Evolutionary conservation across 2,888 invertebrate genomes (phyloP), one percentile per base, ranked within the genome.

Genomic region (Ennomos erosarius): DNA sequence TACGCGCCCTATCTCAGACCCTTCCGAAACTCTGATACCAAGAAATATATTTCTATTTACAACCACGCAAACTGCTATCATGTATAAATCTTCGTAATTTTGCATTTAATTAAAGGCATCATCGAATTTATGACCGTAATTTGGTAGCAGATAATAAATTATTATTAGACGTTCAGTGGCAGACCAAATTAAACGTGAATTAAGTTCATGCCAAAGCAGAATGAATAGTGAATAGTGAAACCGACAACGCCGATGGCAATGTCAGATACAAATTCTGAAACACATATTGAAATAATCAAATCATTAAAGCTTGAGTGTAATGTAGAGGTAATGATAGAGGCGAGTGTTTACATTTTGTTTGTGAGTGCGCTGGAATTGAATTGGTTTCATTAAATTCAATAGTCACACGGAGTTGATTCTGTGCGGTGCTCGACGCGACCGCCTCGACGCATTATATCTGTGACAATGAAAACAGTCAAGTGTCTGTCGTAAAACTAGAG

Each of bases 401-500:
- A 75, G 71, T 67, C 65, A 73, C 65, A 73, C 66, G 68, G 70
- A 69, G 69, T 71, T 68, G 73, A 78, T 76, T 75, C 66, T 74
- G 71, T 71, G 69, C 71, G 71, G 44, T 54, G 69, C 69, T 75
- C 61, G 71, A 68, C 60, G 62, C 69, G 75, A 73, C 78, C 73
- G 79, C 77, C 76, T 71, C 71, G 68, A 68, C 70, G 74, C 75
- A 81, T 78, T n/a, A 80, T 79, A 75, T 86, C 84, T 83, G 82
- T 83, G 82, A 88, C 88, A 86, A 86, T 85, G 81, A 82, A 85
- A 81, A 82, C 80, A 84, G 84, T 81, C 82, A 87, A 86, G 84
- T 82, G 85, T 87, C 85, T 86, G 80, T 85, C 88, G 87, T 87
- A 88, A 87, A 87, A 87, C 82, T 84, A 83, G 78, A 84, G 78